These are phyloP conservation scores for Crocallis elinguaria DNA, from an alignment of 2,888 invertebrate species.

Conservation along the genomic window DNA sequence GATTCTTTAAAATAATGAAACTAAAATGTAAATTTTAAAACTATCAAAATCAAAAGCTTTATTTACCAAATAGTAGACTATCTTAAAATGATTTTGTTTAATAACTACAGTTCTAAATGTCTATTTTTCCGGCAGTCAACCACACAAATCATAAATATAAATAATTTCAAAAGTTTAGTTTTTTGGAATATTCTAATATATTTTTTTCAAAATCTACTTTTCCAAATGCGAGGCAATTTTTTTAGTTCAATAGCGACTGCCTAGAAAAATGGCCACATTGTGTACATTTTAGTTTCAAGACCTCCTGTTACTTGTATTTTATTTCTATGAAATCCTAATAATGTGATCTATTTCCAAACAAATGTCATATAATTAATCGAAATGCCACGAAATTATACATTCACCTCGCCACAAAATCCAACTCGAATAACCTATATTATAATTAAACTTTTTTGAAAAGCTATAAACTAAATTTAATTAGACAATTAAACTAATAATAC, in stretches of 20 bases:
- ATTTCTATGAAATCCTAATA: slow-evolving; percentile 52
- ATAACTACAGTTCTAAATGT: slow-evolving; percentile 45
- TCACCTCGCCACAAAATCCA: slow-evolving; percentile 78
- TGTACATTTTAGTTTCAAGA: slow-evolving; percentile 57
- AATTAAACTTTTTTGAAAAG: slow-evolving; percentile 71
- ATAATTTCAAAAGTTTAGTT: slow-evolving; percentile 71
- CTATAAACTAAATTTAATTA: slow-evolving; percentile 46
- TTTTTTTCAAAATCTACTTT: slow-evolving; percentile 82
- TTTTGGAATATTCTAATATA: slow-evolving; percentile 78
- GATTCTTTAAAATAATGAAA: not conserved
- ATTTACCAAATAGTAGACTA: slow-evolving; percentile 4
- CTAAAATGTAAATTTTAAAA: not conserved
- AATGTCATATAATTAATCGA: slow-evolving; percentile 33
- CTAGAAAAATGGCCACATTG: slow-evolving; percentile 65
- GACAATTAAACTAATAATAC: slow-evolving; percentile 77
- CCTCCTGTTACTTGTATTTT: slow-evolving; percentile 77
- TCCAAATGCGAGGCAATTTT: slow-evolving; percentile 85
- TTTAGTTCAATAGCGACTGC: slow-evolving; percentile 70
- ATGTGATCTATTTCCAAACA: slow-evolving; percentile 43
- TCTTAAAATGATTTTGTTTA: slow-evolving; percentile 4
- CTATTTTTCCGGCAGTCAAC: slow-evolving; percentile 64
- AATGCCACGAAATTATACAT: slow-evolving; percentile 49
- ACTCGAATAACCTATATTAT: slow-evolving; percentile 63
- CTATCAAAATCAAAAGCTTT: too few species aligned
- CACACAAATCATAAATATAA: slow-evolving; percentile 70